Evolutionary conservation across 1,140 invertebrate genomes (phyloP).

Genomic region (Drosophila ogumai): DNA sequence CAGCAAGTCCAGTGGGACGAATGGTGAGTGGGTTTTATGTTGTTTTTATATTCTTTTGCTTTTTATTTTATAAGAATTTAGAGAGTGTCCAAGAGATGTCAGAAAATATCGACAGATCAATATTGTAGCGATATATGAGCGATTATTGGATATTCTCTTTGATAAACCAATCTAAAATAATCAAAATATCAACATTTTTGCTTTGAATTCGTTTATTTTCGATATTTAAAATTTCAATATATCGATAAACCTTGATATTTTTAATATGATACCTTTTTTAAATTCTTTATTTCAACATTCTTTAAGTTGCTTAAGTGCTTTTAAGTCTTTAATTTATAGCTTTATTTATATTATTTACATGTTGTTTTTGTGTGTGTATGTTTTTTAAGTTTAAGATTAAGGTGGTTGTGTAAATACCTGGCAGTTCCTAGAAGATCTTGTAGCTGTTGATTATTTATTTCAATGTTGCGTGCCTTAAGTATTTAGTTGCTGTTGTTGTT

Average conservation of each 20-base stretch:
- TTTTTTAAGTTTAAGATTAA: slow-evolving; percentile 1
- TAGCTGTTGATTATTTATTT: slow-evolving; percentile 12
- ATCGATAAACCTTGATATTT: neutral
- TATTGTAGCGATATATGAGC: neutral
- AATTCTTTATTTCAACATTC: neutral
- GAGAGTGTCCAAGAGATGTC: neutral
- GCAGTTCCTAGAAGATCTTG: neutral
- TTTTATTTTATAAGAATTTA: too few relatives aligned
- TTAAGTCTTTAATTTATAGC: neutral
- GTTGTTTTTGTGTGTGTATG: neutral
- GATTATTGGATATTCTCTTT: too few relatives aligned
- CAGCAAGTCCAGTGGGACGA: slow-evolving; percentile 61
- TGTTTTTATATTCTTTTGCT: too few relatives aligned
- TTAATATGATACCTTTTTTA: neutral
- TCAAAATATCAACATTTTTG: neutral
- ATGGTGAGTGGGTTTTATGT: slow-evolving; percentile 47
- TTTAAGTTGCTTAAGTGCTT: neutral
- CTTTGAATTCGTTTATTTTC: neutral
- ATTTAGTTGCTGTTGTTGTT: slow-evolving; percentile 32
- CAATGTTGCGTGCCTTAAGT: slow-evolving; percentile 6
- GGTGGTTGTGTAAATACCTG: neutral
- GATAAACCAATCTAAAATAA: too few relatives aligned
- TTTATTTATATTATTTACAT: neutral
- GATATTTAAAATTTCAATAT: neutral
- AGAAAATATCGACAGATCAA: neutral